Base-by-base conservation (phyloP, 2,113 vertebrate genomes). In the Elaphurus davidianus region DNA sequence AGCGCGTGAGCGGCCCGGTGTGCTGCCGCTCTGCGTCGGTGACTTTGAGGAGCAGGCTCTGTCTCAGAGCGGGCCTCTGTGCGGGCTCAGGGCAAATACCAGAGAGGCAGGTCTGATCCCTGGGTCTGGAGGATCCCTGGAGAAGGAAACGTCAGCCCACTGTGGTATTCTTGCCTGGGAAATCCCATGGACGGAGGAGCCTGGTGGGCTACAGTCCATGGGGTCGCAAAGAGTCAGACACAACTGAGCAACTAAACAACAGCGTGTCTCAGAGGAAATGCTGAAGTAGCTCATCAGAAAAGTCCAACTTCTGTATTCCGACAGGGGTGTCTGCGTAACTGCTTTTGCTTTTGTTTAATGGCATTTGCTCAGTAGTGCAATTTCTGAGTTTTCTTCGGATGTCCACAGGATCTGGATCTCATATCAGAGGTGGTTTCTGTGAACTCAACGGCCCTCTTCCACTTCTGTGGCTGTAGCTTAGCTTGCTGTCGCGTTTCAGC, bases 331-430 rank as follows among this genome's bases (percentile, higher is more conserved):
- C 76, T 86, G 25, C 47, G 16, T 33, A 25, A 27, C 89, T 91
- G 71, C 54, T 74, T 87, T 62, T 54, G 30, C 52, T 95, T 81
- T 87, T 79, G 27, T 54, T 93, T 84, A 15, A 9, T 25, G 52
- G n/a, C 21, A 1, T 25, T 79, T n/a, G 1, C 82, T 3, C 5
- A 3, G 40, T 15, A 27, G 10, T 5, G 12, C 12, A 52, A n/a
- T 50, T 23, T n/a, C 62, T 52, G 10, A 60, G 40, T 27, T 91
- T 79, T 96, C 17, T 6, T 30, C 1, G 19, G 0, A 71, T 74
- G 40, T 36, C 25, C 14, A 11, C 25, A 52, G 9, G 25, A 36
- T 83, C 19, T 87, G 25, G 17, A 14, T 79, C 52, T 90, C 57
- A 13, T 21, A 3, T 52, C 50, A 15, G 1, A 3, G 43, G 23